phyloP scores from a whole-genome alignment of 2,797 vertebrate genomes.

The Neopelma chrysocephalum region DNA sequence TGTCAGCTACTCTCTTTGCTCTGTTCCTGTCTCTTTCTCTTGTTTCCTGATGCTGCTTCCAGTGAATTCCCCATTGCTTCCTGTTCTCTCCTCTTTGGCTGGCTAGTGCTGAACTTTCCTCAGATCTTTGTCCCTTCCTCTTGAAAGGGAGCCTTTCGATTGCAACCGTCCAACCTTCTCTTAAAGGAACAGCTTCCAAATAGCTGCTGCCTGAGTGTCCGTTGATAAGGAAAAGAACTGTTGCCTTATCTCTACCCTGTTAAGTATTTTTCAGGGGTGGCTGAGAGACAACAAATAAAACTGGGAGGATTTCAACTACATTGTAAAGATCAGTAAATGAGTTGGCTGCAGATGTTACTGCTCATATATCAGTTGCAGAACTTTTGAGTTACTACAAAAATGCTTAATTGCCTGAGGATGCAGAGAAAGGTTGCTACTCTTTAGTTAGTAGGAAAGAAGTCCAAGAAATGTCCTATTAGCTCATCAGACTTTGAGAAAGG shows the following conservation, averaged over 20 bases:
- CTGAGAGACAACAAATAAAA: not conserved
- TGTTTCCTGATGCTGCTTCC: not conserved
- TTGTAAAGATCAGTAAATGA: not conserved
- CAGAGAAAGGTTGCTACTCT: not conserved
- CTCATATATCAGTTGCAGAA: not conserved
- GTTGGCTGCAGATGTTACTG: not conserved
- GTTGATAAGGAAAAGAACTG: not conserved
- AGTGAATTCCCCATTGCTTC: not conserved
- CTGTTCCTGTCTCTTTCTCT: not conserved
- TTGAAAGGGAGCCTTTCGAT: not conserved
- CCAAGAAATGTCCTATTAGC: not conserved
- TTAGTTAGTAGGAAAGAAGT: not conserved
- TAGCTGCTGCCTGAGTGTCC: not conserved
- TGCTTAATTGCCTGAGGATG: not conserved
- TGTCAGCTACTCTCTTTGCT: not conserved
- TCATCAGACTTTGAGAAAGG: not conserved
- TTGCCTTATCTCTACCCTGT: not conserved
- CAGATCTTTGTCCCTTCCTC: conserved; percentile 10
- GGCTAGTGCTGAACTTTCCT: not conserved
- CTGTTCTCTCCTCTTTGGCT: conserved; percentile 15
- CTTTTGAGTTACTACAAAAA: not conserved
- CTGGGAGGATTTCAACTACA: not conserved
- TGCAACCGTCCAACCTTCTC: not conserved
- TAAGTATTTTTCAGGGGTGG: not conserved
- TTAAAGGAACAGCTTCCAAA: conserved; percentile 25